These are phyloP conservation scores for Tethea ocularis DNA, from an alignment of 2,888 invertebrate genomes.

Conservation along the genomic window DNA sequence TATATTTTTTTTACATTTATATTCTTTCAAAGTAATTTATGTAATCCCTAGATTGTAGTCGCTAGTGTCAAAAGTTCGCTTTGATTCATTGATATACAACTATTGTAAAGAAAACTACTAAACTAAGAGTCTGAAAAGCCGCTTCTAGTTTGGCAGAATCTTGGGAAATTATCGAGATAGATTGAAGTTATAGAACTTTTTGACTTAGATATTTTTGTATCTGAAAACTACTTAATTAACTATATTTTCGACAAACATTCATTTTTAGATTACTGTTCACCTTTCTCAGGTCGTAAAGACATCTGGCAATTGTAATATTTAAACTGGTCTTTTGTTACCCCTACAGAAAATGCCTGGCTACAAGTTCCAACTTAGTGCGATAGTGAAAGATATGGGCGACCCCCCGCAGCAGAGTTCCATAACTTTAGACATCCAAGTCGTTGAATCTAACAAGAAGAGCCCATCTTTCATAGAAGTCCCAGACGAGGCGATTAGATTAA, in stretches of 20 bases:
- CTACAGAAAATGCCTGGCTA: slow-evolving; percentile 85
- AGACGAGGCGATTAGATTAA: slow-evolving; percentile 85
- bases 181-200: neutral
- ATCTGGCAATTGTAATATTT: slow-evolving; percentile 3
- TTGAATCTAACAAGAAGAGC: slow-evolving; percentile 93
- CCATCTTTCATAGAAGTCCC: slow-evolving; percentile 88
- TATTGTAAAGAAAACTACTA: neutral
- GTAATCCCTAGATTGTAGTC: neutral
- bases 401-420: slow-evolving; percentile 87
- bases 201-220: neutral
- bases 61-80: neutral
- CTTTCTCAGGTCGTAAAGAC: neutral
- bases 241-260: neutral
- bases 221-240: neutral
- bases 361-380: slow-evolving; percentile 88
- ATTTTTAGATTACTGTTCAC: neutral
- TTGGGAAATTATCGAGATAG: neutral
- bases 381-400: slow-evolving; percentile 90
- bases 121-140: neutral
- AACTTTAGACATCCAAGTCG: slow-evolving; percentile 92
- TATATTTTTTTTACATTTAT: slow-evolving; percentile 33
- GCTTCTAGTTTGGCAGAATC: neutral
- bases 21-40: neutral
- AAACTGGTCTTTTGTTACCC: slow-evolving; percentile 36
- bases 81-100: neutral